A percentile compares a stretch with the other conserved stretches of the same genome.
phyloP scores from a whole-genome alignment of 2,113 vertebrate species.

The Colius striatus region DNA sequence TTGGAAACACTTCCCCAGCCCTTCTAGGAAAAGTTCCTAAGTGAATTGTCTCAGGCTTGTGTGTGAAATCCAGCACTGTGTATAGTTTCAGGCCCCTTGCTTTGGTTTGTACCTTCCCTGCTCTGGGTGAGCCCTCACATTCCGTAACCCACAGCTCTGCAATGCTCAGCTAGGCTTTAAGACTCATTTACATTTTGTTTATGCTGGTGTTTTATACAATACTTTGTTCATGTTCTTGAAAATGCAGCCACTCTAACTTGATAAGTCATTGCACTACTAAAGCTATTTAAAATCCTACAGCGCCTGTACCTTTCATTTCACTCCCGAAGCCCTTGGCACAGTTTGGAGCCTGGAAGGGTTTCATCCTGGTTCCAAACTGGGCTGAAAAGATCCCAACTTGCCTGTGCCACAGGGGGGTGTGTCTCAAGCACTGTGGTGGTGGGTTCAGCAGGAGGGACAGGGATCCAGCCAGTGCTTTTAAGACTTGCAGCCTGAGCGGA shows the following conservation, averaged over 20 bases:
- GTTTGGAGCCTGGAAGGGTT: not conserved
- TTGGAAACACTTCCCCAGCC: constrained; percentile 45
- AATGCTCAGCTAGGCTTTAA: constrained; percentile 66
- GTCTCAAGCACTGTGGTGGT: not conserved
- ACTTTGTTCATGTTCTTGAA: constrained; percentile 50
- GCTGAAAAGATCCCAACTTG: not conserved
- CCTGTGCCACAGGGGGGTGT: not conserved
- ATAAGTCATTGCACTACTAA: constrained; percentile 78
- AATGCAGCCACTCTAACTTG: constrained; percentile 71
- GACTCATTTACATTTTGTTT: constrained; percentile 62
- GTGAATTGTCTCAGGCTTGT: constrained; percentile 71
- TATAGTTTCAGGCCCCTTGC: constrained; percentile 62
- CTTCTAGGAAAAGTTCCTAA: constrained; percentile 38
- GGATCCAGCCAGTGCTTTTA: not conserved
- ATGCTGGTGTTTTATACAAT: constrained; percentile 64
- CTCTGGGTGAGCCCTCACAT: constrained; percentile 69
- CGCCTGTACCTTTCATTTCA: constrained; percentile 51
- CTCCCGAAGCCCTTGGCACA: not conserved
- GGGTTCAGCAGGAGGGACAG: not conserved
- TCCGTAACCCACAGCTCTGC: constrained; percentile 58
- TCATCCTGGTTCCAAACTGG: not conserved
- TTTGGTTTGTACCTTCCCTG: constrained; percentile 48
- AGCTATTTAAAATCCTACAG: constrained; percentile 66
- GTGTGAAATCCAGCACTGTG: constrained; percentile 71
- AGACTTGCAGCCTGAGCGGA: constrained; percentile 16